phyloP scores from a whole-genome alignment of 1,140 invertebrate genomes.

The Cydia splendana region DNA sequence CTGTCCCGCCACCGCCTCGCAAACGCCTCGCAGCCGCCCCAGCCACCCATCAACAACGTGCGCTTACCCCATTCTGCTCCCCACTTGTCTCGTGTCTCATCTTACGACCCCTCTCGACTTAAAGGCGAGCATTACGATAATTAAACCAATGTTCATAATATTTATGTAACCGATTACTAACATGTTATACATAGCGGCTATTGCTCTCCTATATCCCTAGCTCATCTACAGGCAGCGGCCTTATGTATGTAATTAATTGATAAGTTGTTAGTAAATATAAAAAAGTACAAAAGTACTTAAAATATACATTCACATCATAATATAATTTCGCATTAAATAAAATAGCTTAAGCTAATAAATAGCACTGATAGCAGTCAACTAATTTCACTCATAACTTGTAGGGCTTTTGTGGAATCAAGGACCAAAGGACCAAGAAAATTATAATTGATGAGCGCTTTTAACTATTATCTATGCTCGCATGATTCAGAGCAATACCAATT shows the following conservation, averaged over 20 bases:
- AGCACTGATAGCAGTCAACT: background rate
- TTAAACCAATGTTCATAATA: background rate
- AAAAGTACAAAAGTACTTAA: background rate
- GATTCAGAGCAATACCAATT: background rate
- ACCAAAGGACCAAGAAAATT: background rate
- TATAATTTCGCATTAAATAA: slow-evolving; percentile 2
- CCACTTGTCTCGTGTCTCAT: background rate
- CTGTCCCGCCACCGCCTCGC: slow-evolving; percentile 10
- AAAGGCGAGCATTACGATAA: background rate
- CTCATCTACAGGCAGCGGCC: background rate
- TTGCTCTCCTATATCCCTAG: no score
- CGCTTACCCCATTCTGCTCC: slow-evolving; percentile 10
- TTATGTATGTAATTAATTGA: background rate
- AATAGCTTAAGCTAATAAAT: background rate
- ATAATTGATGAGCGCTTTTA: background rate
- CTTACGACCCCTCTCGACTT: slow-evolving; percentile 15
- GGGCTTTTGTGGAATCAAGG: background rate
- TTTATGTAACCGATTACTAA: background rate
- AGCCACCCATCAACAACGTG: slow-evolving; percentile 20
- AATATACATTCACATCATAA: background rate
- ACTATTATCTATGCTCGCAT: background rate
- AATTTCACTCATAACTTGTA: background rate
- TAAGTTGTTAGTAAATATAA: background rate
- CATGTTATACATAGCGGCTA: background rate
- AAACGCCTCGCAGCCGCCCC: slow-evolving; percentile 9